Base-by-base conservation (phyloP, 2,113 vertebrate genomes). In the Clarias gariepinus region DNA sequence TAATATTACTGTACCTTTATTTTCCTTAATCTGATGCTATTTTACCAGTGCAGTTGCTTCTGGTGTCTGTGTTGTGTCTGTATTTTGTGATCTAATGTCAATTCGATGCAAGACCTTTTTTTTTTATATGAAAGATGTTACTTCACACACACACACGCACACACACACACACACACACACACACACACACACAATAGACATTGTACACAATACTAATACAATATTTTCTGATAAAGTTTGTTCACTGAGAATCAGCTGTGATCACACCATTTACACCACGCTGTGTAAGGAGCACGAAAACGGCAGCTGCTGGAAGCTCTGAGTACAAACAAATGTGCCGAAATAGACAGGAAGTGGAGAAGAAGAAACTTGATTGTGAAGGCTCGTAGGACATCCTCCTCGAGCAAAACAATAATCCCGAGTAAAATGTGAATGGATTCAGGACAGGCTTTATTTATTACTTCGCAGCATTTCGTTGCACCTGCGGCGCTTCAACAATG, bases 251-350 rank as follows among this genome's bases (percentile, higher is more conserved):
- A 79, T 73, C 53, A 36, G 60, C 85, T 73, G 60, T 78, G 77
- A 82, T 87, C 55, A n/a, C 73, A 82, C 53, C 66, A 52, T 82
- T 69, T 19, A 84, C 85, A 92, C 93, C 93, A 93, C 16, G 92
- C 92, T 86, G 88, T 91, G 89, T 91, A 90, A 89, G 88, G 91
- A 89, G 92, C 88, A 91, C 88, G 87, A 90, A 47, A 91, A 87
- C 87, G 91, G 87, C 88, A 89, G 87, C 82, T 89, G 90, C 61
- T 58, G 82, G 90, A 90, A 86, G 83, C 89, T 92, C 88, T 80
- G 77, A 69, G 86, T 60, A 87, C 64, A 90, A 90, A 85, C 83
- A 80, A 87, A 78, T 82, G 86, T 52, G 53, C 90, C 87, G 90
- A 91, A 85, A 80, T 58, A 47, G 23, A 36, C 57, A 78, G 86